phyloP scores from a whole-genome alignment of 2,797 vertebrate genomes.

The Brachymystax lenok region DNA sequence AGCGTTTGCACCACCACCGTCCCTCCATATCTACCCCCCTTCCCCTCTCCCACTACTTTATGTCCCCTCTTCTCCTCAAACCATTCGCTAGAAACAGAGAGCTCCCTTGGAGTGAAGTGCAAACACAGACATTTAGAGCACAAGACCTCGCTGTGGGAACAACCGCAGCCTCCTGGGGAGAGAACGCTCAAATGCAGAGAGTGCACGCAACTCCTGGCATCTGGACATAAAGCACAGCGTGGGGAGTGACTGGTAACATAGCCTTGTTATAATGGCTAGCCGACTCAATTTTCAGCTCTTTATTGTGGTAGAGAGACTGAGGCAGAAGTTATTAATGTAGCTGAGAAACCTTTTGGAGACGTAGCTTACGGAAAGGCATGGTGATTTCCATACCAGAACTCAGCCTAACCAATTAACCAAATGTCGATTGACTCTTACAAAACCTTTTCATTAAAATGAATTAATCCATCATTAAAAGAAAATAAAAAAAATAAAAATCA shows the following conservation, averaged over 20 bases:
- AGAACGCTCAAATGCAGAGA: conserved; percentile 34
- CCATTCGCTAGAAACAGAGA: background rate
- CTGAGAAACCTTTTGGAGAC: background rate
- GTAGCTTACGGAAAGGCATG: background rate
- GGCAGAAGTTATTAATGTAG: background rate
- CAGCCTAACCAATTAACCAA: background rate
- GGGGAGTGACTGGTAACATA: conserved; percentile 61
- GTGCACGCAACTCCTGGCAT: conserved; percentile 63
- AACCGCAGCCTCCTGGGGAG: conserved; percentile 25
- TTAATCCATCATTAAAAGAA: background rate
- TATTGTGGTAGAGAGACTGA: background rate
- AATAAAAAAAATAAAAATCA: background rate
- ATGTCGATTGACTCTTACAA: background rate
- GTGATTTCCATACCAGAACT: background rate
- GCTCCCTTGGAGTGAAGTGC: conserved; percentile 18
- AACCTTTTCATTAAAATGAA: background rate
- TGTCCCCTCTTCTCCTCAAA: background rate
- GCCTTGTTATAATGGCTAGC: conserved; percentile 46
- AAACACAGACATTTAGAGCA: conserved; percentile 14
- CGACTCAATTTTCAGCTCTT: background rate
- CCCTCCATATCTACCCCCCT: background rate
- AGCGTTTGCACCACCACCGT: background rate
- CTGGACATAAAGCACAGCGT: conserved; percentile 65
- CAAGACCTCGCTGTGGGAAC: conserved; percentile 9
- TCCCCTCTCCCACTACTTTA: conserved; percentile 7